Evolutionary conservation across 1,140 invertebrate species (phyloP).

Genomic region (Drosophila lacertosa): DNA sequence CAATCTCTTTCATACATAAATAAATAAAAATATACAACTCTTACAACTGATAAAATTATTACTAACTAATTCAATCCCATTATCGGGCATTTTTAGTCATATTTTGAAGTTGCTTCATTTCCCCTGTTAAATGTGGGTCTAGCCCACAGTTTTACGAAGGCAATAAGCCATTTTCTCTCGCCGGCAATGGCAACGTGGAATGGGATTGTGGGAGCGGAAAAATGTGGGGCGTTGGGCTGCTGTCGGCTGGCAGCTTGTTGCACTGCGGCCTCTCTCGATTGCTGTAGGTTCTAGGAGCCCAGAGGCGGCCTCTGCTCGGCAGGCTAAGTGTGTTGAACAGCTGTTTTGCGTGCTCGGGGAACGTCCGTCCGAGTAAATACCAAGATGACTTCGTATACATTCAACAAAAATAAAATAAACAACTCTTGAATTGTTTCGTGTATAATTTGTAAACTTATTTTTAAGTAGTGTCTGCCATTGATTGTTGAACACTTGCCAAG

Average conservation of each 20-base stretch:
- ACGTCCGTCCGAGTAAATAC: slow-evolving; percentile 4
- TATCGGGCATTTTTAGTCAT: too few relatives aligned
- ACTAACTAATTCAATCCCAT: too few relatives aligned
- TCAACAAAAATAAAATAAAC: slow-evolving; percentile 26
- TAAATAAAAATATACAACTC: background rate
- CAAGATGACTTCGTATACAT: slow-evolving; percentile 10
- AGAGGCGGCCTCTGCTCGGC: slow-evolving; percentile 17
- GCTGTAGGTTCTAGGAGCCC: slow-evolving; percentile 22
- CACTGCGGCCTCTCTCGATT: slow-evolving; percentile 36
- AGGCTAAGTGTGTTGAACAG: slow-evolving; percentile 31
- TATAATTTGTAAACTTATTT: slow-evolving; percentile 33
- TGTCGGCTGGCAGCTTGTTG: slow-evolving; percentile 67
- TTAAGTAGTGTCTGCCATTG: slow-evolving; percentile 29
- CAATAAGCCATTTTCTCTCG: slow-evolving; percentile 40
- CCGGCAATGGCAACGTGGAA: slow-evolving; percentile 37
- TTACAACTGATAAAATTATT: too few relatives aligned
- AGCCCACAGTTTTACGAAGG: slow-evolving; percentile 50
- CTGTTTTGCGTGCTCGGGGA: slow-evolving; percentile 25
- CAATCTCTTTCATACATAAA: too few relatives aligned
- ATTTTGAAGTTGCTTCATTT: background rate
- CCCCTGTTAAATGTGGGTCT: background rate
- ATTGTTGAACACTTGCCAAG: slow-evolving; percentile 10
- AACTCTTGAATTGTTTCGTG: slow-evolving; percentile 19
- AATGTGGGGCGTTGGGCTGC: slow-evolving; percentile 19
- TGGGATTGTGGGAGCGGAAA: background rate